These are phyloP conservation scores for Bambusicola thoracicus DNA, from an alignment of 2,113 vertebrate species.

Conservation along the genomic window DNA sequence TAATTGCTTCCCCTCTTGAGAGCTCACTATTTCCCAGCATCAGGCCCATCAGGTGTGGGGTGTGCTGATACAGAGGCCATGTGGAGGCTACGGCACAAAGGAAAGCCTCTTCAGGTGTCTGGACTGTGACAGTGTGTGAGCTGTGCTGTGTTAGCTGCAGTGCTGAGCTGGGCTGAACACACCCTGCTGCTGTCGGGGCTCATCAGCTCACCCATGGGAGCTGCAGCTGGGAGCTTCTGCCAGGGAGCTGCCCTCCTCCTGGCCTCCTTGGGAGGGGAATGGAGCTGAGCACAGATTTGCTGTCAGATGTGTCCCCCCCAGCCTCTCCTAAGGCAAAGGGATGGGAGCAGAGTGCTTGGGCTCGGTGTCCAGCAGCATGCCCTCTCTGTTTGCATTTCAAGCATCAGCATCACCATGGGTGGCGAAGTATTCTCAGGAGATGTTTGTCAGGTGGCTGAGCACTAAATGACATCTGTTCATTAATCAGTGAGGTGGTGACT, in stretches of 20 bases:
- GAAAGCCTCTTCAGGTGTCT: not conserved
- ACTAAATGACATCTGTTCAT: not conserved
- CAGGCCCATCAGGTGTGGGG: not conserved
- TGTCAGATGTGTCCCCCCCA: not conserved
- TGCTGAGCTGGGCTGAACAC: not conserved
- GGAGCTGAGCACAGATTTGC: not conserved
- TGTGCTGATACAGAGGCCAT: not conserved
- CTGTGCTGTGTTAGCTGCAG: accelerated
- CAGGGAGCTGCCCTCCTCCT: not conserved
- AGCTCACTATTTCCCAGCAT: not conserved
- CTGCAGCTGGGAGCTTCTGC: not conserved
- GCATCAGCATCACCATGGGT: not conserved
- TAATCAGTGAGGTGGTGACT: constrained; percentile 15
- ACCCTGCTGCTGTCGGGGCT: accelerated
- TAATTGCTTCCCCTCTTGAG: not conserved
- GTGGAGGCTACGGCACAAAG: not conserved
- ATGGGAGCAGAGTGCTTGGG: accelerated
- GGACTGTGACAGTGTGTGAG: not conserved
- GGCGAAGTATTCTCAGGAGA: not conserved
- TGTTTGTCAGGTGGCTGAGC: not conserved
- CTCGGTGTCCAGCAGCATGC: not conserved
- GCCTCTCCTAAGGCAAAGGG: not conserved
- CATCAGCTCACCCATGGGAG: not conserved
- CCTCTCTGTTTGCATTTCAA: not conserved
- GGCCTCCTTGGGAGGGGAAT: not conserved